Evolutionary conservation across 2,113 vertebrate species (phyloP), one percentile per base, ranked within the genome.

Genomic region (Callithrix jacchus): DNA sequence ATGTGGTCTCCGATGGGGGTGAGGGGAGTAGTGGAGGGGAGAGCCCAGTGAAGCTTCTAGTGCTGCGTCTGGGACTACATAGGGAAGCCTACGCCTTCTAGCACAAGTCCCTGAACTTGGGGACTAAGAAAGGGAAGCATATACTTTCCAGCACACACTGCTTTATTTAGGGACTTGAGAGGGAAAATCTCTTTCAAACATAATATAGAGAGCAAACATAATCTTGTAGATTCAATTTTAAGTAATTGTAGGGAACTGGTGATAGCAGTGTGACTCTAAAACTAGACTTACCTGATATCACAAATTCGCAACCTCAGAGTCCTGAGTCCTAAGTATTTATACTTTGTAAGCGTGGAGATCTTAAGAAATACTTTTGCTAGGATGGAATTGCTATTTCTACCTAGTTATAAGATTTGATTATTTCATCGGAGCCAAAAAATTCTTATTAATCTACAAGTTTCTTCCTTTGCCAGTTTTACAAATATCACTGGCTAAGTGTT

Each of bases 331-430:
- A 52, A n/a, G 14, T 80, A 73, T 79, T 61, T 54, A 66, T 37
- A 80, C 80, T 54, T 85, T 86, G 37, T 54, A 47, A 49, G 30
- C 21, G 35, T n/a, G 11, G 54, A 87, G 9, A 20, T 74, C 20
- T 32, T 66, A 73, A 85, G n/a, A 94, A 89, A 79, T 35, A 89
- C 37, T 89, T 89, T 85, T 80, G 8, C 79, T 94, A 64, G n/a
- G 18, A 40, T 54, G 0, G 30, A 89, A 77, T 83, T 56, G 30
- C 77, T 89, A 47, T 27, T 88, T 56, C 21, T 85, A 89, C 10
- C 45, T 54, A 85, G 37, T 84, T 3, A 80, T 47, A 87, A 84
- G 2, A n/a, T 32, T 80, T 73, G 30, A 66, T 84, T 84, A 84
- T 77, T 71, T 89, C 4, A 54, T 71, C 23, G 88, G 14, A 84